Percentiles rank a stretch among this genome's conserved stretches.
Evolutionary conservation across 2,888 invertebrate species (phyloP).

Genomic region (Nymphalis polychloros): DNA sequence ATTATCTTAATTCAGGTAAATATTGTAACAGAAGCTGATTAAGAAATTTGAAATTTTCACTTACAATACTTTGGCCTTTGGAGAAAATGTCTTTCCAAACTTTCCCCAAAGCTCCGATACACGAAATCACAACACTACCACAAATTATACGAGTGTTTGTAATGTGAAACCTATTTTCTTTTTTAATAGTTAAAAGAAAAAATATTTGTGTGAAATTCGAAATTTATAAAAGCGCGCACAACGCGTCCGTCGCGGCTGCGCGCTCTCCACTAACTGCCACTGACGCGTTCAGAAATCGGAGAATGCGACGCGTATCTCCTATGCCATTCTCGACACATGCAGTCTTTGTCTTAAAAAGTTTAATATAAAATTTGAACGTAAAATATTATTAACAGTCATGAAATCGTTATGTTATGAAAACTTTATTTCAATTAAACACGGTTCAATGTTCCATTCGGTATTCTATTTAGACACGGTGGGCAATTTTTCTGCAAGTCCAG

Average conservation of each 20-base stretch:
- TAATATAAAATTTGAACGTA: slow-evolving; percentile 2
- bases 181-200: slow-evolving; percentile 32
- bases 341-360: slow-evolving; percentile 10
- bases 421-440: not conserved
- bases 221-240: slow-evolving; percentile 44
- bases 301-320: slow-evolving; percentile 10
- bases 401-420: slow-evolving; percentile 2
- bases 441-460: not conserved
- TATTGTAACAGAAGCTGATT: not conserved
- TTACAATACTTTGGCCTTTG: slow-evolving; percentile 31
- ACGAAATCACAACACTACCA: slow-evolving; percentile 44
- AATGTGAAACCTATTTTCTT: slow-evolving; percentile 39
- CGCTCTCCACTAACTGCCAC: slow-evolving; percentile 50
- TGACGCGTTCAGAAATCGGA: slow-evolving; percentile 6
- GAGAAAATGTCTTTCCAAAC: slow-evolving; percentile 25
- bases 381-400: not conserved
- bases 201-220: slow-evolving; percentile 40
- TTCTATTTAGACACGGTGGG: not conserved
- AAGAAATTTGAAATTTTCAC: slow-evolving; percentile 28
- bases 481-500: no score
- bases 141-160: slow-evolving; percentile 32
- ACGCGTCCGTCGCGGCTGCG: slow-evolving; percentile 46
- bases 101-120: slow-evolving; percentile 33
- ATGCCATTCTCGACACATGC: not conserved
- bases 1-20: not conserved